phyloP scores from a whole-genome alignment of 2,797 vertebrate genomes.

The Petrocephalus schoutedeni region DNA sequence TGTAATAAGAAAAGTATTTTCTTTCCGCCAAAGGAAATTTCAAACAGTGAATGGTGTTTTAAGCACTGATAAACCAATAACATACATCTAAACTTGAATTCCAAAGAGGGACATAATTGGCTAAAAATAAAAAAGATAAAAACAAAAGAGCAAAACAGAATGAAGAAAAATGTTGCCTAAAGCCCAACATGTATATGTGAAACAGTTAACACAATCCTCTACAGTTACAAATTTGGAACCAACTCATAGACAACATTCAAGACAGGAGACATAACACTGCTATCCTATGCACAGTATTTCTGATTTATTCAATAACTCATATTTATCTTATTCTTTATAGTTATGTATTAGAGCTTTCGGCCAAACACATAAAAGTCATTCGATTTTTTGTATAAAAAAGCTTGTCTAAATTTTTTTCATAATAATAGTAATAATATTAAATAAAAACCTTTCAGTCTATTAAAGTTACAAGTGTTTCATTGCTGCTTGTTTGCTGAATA shows the following conservation, averaged over 20 bases:
- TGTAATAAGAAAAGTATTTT: conserved; percentile 8
- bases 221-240: background rate
- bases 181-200: background rate
- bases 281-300: background rate
- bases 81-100: background rate
- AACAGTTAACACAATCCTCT: background rate
- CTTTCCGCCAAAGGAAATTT: background rate
- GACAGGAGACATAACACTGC: background rate
- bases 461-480: background rate
- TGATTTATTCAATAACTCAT: background rate
- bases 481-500: background rate
- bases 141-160: background rate
- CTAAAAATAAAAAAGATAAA: background rate
- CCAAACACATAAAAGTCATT: background rate
- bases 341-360: background rate
- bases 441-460: background rate
- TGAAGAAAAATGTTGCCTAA: background rate
- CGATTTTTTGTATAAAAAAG: too few species aligned
- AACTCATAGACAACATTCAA: background rate
- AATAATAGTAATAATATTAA: background rate
- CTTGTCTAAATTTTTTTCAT: too few species aligned
- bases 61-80: background rate
- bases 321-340: background rate
- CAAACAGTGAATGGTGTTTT: conserved; percentile 3
- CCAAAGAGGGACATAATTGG: background rate